Evolutionary conservation across 1,140 invertebrate species (phyloP), one percentile per base, ranked within the genome.

Genomic region (Diachasma alloeum): DNA sequence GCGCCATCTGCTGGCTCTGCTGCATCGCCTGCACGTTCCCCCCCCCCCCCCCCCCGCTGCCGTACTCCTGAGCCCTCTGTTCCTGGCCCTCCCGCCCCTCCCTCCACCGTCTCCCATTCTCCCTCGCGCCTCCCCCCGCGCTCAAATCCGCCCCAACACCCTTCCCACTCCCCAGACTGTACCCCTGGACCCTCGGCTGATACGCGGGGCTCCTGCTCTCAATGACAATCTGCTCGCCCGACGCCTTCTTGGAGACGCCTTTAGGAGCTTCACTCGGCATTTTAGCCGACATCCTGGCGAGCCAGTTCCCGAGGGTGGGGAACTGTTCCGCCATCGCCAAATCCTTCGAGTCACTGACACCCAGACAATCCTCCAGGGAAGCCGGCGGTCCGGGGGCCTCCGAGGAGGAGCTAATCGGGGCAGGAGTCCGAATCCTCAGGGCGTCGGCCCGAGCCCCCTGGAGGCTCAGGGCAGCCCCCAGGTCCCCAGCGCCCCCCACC

Each of bases 271-370:
- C 37, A 0, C 39, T 66, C 4, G 19, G 56, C 44, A 74, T 59
- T 72, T 83, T 80, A 13, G 78, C 78, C 1, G 82, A 80, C 74
- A 83, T 82, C 71, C 72, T 75, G 1, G 83, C 81, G 2, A 83
- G 78, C 87, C 87, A 88, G 53, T 82, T 86, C n/a, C 83, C 84
- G 22, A 87, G 68, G 0, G 81, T 86, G n/a, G 87, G 86, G 80
- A 88, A 88, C 56, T 88, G 84, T 53, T 87, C 85, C 0, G 79
- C 31, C 6, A 39, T 80, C 22, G 11, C 53, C 19, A 80, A 76
- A 17, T 70, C 44, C 19, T 76, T 19, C n/a, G 19, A 39, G 9
- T 59, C 59, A 36, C 48, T 72, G 4, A 13, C 5, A n/a, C 56
- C 56, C 6, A 56, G 24, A 5, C 53, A 39, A 3, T 74, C 19